Conservation (phyloP, 2,113 vertebrate species). For the Hiodon alosoides region DNA sequence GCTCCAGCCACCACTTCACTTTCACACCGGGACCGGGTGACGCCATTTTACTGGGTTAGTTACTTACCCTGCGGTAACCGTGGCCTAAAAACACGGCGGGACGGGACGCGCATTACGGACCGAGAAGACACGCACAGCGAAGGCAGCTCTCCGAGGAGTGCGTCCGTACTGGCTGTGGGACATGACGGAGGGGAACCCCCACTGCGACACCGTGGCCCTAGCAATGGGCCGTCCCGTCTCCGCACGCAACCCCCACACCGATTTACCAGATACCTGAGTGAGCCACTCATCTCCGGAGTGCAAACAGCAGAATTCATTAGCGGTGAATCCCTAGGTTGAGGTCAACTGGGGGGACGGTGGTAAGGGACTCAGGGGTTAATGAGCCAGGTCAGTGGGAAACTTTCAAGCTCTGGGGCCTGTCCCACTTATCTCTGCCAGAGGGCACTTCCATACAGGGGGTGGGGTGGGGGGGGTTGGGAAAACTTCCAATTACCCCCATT, state of each 20-base stretch:
- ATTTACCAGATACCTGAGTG: background rate
- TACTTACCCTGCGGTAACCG: too few relatives aligned
- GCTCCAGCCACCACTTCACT: background rate
- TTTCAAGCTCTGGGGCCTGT: background rate
- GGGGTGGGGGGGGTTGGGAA: too few relatives aligned
- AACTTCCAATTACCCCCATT: slow-evolving; percentile 53
- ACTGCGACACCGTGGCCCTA: too few relatives aligned
- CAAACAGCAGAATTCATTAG: slow-evolving; percentile 17
- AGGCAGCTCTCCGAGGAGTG: too few relatives aligned
- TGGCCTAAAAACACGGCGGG: too few relatives aligned
- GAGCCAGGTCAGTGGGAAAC: background rate
- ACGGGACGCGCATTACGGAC: too few relatives aligned
- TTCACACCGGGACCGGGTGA: too few relatives aligned
- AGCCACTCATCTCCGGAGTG: background rate
- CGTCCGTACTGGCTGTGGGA: background rate
- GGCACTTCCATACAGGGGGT: slow-evolving; percentile 53
- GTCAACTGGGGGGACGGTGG: background rate
- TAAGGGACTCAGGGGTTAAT: slow-evolving; percentile 16
- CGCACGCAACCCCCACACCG: background rate
- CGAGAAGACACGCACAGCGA: too few relatives aligned
- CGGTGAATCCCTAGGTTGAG: background rate
- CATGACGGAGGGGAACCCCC: background rate
- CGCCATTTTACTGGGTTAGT: too few relatives aligned
- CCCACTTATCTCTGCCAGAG: slow-evolving; percentile 5
- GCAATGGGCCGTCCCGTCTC: background rate